phyloP scores from a whole-genome alignment of 1,140 invertebrate species.

The Drosophila persimilis region DNA sequence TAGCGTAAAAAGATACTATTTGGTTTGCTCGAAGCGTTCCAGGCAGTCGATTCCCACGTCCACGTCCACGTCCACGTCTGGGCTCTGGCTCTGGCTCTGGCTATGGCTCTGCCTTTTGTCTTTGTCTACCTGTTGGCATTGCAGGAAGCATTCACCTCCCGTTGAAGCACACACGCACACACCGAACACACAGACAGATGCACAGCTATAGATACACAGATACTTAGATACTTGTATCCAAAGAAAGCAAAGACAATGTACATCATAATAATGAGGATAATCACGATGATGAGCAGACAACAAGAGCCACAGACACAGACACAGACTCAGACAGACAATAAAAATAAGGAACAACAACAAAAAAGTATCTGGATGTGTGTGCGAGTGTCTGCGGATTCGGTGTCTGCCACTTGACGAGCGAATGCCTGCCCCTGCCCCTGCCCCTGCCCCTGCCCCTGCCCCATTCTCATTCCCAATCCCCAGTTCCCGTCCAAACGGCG shows the following conservation, averaged over 20 bases:
- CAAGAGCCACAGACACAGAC: constrained; percentile 65
- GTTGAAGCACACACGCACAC: constrained; percentile 28
- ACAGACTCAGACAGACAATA: constrained; percentile 47
- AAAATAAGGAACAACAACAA: constrained; percentile 63
- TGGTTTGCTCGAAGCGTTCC: constrained; percentile 59
- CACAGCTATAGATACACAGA: neutral
- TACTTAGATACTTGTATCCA: neutral
- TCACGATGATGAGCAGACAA: constrained; percentile 75
- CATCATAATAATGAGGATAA: constrained; percentile 49
- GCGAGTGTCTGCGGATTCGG: constrained; percentile 63
- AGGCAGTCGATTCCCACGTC: constrained; percentile 69
- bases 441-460: constrained; percentile 17
- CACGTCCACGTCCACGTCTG: constrained; percentile 24
- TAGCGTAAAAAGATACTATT: constrained; percentile 54
- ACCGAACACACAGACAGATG: constrained; percentile 2
- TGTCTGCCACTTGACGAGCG: constrained; percentile 74
- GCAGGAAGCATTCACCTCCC: constrained; percentile 77
- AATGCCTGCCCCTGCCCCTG: constrained; percentile 12
- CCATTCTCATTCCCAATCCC: constrained; percentile 9
- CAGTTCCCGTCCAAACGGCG: constrained; percentile 40
- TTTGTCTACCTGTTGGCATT: constrained; percentile 79
- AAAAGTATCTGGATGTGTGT: constrained; percentile 49
- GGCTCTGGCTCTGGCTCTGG: constrained; percentile 8
- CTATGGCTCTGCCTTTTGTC: constrained; percentile 22
- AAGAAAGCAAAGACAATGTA: constrained; percentile 37